These are phyloP conservation scores for Limnephilus rhombicus DNA, from an alignment of 2,888 invertebrate genomes.

Conservation along the genomic window DNA sequence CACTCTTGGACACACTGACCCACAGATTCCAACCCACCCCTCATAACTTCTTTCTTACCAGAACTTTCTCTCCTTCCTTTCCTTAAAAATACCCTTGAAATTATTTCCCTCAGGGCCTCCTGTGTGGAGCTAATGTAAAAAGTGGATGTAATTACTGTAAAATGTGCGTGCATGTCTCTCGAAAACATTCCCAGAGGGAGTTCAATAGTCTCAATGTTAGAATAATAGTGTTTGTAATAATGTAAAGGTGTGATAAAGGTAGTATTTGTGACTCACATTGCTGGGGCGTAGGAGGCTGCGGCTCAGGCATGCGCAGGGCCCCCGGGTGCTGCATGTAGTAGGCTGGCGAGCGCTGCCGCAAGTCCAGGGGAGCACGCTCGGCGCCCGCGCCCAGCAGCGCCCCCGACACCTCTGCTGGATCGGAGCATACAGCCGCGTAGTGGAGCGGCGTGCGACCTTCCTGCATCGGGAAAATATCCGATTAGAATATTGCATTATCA, in stretches of 20 bases:
- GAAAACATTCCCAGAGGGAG: no score
- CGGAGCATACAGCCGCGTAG: conserved; percentile 88
- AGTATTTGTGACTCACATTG: conserved; percentile 52
- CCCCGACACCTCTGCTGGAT: conserved; percentile 85
- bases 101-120: no score
- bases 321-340: conserved; percentile 69
- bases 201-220: no score
- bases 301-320: conserved; percentile 71
- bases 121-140: no score
- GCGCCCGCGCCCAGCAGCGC: conserved; percentile 90
- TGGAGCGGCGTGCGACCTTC: conserved; percentile 86
- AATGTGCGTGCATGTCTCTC: no score
- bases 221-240: no score
- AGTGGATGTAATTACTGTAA: no score
- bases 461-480: conserved; percentile 67
- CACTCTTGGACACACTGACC: no score
- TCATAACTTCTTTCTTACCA: no score
- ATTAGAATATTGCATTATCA: neutral
- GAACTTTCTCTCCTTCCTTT: no score
- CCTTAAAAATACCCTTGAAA: no score
- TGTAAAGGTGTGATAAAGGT: neutral
- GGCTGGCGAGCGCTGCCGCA: conserved; percentile 77
- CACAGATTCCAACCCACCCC: no score
- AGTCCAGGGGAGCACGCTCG: conserved; percentile 88
- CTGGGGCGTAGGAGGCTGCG: conserved; percentile 59